Base-by-base conservation (phyloP, 2,797 vertebrate species). In the Chiroxiphia lanceolata region DNA sequence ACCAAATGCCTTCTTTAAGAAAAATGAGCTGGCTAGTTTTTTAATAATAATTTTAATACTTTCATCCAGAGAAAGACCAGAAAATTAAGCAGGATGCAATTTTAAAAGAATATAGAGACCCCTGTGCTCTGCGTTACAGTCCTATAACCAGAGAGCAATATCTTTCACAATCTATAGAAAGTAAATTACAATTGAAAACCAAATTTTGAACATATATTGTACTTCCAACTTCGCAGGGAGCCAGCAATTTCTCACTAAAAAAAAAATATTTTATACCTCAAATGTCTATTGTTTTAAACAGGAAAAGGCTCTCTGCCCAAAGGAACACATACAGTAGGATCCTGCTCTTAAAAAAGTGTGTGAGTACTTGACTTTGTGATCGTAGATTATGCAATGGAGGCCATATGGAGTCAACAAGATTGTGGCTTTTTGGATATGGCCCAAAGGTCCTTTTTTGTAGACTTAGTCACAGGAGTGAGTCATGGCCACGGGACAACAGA, bases 51-150 rank as follows among this genome's bases (percentile, higher is more conserved):
- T 90, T 93, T 83, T 93, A 88, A 94, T 78, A 69, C 70, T 79
- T 89, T 90, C 89, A 72, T 89, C 72, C 76, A 60, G 80, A 75
- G 47, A 70, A 92, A 91, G 67, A 65, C 27, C 51, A 92, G 89
- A 95, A 93, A 92, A 95, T 94, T 87, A 96, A 90, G 83, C 90
- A 90, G 92, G 89, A 84, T 92, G 86, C 71, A 94, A 84, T 94
- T 95, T 90, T 76, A 91, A 77, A 93, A 82, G 74, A 79, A 90
- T 77, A 75, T 59, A 67, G 83, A 89, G 91, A 77, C 34, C 33
- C 38, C 84, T 88, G 86, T 77, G 70, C 77, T 90, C 92, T 90
- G 87, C 65, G 21, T 94, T 89, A 61, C 19, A 22, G 59, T 40
- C 65, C 36, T 65, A 91, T 89, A 93, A 94, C 36, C 74, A 67